A percentile compares a stretch with the other conserved stretches of the same genome.
phyloP scores from a whole-genome alignment of 1,140 invertebrate species.

The Drosophila kikkawai region DNA sequence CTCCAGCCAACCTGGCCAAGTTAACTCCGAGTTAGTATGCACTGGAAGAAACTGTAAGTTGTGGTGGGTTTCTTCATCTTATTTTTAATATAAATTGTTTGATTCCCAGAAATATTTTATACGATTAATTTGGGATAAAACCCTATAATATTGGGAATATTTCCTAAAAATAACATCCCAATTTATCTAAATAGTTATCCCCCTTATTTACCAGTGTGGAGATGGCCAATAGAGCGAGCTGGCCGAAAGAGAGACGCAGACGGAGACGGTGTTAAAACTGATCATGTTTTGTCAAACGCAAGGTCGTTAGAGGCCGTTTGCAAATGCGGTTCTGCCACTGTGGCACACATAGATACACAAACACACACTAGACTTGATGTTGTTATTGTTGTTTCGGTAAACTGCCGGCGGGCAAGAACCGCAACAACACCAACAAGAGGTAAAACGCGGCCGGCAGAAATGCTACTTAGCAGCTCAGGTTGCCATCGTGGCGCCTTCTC shows the following conservation, averaged over 20 bases:
- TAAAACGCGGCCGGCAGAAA: slow-evolving; percentile 27
- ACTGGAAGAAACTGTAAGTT: not conserved
- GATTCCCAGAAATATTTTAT: not conserved
- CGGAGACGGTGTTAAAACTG: slow-evolving; percentile 74
- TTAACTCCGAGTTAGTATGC: slow-evolving; percentile 27
- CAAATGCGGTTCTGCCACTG: slow-evolving; percentile 83
- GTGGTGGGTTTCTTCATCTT: not conserved
- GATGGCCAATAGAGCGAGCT: slow-evolving; percentile 21
- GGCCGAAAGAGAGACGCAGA: slow-evolving; percentile 21
- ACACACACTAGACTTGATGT: slow-evolving; percentile 31
- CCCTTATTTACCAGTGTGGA: slow-evolving; percentile 19
- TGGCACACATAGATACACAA: slow-evolving; percentile 69
- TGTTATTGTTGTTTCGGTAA: slow-evolving; percentile 10
- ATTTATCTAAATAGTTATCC: not conserved
- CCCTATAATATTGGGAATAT: not conserved
- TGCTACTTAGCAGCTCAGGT: slow-evolving; percentile 71
- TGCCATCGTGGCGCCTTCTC: slow-evolving; percentile 80
- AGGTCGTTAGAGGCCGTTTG: slow-evolving; percentile 84
- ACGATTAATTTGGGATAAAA: too few relatives aligned
- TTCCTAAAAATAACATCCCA: not conserved
- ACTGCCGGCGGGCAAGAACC: slow-evolving; percentile 62
- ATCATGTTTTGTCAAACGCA: slow-evolving; percentile 84
- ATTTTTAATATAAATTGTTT: too few relatives aligned
- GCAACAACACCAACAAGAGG: slow-evolving; percentile 36
- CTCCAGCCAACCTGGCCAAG: slow-evolving; percentile 60